These are phyloP conservation scores for Pituophis catenifer DNA, from an alignment of 2,113 vertebrate genomes.

Conservation along the genomic window DNA sequence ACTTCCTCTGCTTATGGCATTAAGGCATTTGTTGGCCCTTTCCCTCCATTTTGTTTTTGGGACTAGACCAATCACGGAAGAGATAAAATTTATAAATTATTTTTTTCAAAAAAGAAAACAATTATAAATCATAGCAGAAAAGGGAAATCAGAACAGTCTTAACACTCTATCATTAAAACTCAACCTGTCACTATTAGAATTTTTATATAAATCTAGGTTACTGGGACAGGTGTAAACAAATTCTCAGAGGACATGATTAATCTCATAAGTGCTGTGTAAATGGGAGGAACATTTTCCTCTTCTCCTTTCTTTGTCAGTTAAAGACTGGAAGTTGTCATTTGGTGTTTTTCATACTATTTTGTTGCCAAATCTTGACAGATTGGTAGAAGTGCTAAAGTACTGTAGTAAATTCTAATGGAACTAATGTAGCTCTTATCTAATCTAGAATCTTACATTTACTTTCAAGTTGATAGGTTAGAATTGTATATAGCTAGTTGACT, in stretches of 20 bases:
- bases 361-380: neutral
- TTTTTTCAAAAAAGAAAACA: neutral
- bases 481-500: neutral
- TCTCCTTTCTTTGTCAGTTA: neutral
- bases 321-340: neutral
- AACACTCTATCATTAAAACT: neutral
- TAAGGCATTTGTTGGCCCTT: neutral
- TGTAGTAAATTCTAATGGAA: neutral
- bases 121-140: neutral
- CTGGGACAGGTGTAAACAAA: neutral
- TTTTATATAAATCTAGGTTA: neutral
- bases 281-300: neutral
- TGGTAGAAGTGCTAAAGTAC: neutral
- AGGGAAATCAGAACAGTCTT: neutral
- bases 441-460: neutral
- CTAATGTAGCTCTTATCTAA: neutral
- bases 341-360: neutral
- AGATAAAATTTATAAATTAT: neutral
- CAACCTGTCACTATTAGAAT: neutral
- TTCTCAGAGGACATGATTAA: neutral
- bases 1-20: neutral
- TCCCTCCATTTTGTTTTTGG: neutral
- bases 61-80: neutral
- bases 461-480: neutral
- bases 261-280: neutral